Evolutionary conservation across 2,113 vertebrate species (phyloP).

Genomic region (Erinaceus europaeus): DNA sequence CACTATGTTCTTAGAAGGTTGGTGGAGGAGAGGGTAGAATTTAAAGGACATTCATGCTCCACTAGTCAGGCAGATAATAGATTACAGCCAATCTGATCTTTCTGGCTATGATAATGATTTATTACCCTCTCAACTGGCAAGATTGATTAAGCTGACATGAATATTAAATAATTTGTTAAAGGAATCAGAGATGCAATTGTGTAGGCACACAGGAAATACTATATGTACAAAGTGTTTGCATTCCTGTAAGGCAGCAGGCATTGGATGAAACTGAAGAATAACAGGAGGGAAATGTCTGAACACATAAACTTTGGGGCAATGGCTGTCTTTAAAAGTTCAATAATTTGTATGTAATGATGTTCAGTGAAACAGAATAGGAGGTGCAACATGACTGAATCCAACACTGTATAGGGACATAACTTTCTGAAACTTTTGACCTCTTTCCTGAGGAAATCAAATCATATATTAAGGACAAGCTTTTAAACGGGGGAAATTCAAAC

Average conservation of each 20-base stretch:
- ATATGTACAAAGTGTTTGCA: background rate
- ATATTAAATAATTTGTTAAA: slow-evolving; percentile 12
- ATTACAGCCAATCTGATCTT: background rate
- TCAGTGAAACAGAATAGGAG: too few relatives aligned
- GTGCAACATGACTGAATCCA: background rate
- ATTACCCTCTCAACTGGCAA: background rate
- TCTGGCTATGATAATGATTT: background rate
- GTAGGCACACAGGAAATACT: too few relatives aligned
- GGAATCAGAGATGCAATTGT: background rate
- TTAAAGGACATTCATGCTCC: background rate
- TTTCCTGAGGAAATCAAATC: background rate
- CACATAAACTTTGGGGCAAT: too few relatives aligned
- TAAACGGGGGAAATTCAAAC: background rate
- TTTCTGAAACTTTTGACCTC: background rate
- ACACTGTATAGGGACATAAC: background rate
- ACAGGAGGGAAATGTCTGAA: background rate
- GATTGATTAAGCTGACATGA: background rate
- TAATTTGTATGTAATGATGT: too few relatives aligned
- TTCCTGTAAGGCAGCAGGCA: background rate
- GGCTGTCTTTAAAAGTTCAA: too few relatives aligned
- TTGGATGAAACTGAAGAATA: background rate
- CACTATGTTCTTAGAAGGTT: background rate
- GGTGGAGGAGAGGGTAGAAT: too few relatives aligned
- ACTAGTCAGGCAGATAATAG: background rate
- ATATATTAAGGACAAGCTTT: too few relatives aligned